A percentile compares a stretch with the other conserved stretches of the same genome.
phyloP scores from a whole-genome alignment of 1,140 invertebrate genomes.

The Pteromalus puparum region DNA sequence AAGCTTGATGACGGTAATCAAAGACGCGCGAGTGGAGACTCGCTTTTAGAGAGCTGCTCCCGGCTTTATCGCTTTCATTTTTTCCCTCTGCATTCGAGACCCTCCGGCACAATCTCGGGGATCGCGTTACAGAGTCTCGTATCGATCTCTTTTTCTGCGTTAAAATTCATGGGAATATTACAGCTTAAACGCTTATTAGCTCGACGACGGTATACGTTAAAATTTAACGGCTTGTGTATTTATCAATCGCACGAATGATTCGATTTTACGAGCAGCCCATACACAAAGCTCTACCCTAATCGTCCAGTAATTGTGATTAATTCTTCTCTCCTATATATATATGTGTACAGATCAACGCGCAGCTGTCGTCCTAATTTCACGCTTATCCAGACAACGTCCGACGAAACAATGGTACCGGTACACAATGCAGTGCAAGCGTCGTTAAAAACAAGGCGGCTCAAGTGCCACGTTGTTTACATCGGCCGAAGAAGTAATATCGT shows the following conservation, averaged over 20 bases:
- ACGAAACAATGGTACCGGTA: background rate
- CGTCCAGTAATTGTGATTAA: conserved; percentile 6
- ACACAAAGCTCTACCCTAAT: background rate
- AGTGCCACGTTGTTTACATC: background rate
- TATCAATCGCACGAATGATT: background rate
- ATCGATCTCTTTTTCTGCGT: background rate
- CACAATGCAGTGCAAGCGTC: background rate
- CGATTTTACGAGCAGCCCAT: background rate
- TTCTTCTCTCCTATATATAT: background rate
- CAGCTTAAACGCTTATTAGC: background rate
- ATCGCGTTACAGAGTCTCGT: background rate
- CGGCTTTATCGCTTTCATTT: conserved; percentile 23
- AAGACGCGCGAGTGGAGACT: conserved; percentile 9
- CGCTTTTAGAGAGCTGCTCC: conserved; percentile 19
- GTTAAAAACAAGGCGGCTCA: background rate
- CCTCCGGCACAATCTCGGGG: background rate
- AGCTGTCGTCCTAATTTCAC: background rate
- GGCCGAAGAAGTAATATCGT: background rate
- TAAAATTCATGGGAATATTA: conserved; percentile 5
- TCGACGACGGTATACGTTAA: background rate
- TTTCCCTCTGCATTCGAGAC: background rate
- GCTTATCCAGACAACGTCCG: background rate
- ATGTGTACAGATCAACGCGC: background rate
- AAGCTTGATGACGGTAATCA: conserved; percentile 37
- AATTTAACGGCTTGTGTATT: background rate